Percentiles rank a stretch among this genome's conserved stretches.
phyloP scores from a whole-genome alignment of 2,797 vertebrate species.

The Anomalospiza imberbis region DNA sequence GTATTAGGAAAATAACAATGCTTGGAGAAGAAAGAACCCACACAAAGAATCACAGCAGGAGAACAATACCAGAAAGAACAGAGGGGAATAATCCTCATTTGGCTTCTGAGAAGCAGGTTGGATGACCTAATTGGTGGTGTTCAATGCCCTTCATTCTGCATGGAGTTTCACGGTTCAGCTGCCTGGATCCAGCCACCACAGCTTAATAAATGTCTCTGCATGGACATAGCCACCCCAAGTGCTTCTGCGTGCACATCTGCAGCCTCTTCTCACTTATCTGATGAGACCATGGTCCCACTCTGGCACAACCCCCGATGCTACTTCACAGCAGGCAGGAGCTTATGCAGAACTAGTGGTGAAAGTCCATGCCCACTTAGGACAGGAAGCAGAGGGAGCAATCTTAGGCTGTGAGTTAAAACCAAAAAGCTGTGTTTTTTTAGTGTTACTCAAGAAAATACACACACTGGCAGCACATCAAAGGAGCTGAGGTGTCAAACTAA shows the following conservation, averaged over 20 bases:
- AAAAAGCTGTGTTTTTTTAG: neutral
- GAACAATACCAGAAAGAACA: conserved; percentile 33
- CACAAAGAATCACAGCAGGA: conserved; percentile 27
- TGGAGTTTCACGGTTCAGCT: neutral
- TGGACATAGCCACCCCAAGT: neutral
- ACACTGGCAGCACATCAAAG: neutral
- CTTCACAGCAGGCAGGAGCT: conserved; percentile 4
- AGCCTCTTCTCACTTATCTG: neutral
- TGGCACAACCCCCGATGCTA: neutral
- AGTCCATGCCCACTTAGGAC: neutral
- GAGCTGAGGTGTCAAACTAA: neutral
- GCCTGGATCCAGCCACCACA: neutral
- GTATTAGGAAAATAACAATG: conserved; percentile 57
- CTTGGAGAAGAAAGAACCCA: conserved; percentile 28
- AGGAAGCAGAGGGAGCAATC: neutral
- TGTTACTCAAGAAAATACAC: neutral
- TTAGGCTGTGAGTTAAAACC: neutral
- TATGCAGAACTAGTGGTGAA: neutral
- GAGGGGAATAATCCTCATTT: conserved; percentile 26
- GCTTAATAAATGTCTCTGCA: conserved; percentile 6
- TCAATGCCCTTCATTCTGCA: neutral
- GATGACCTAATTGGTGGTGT: conserved; percentile 31
- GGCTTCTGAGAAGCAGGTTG: neutral
- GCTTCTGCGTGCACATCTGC: neutral
- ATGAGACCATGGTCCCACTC: neutral